A percentile compares a stretch with the other conserved stretches of the same genome.
Evolutionary conservation across 2,113 vertebrate species (phyloP).

Genomic region (Neoarius graeffei): DNA sequence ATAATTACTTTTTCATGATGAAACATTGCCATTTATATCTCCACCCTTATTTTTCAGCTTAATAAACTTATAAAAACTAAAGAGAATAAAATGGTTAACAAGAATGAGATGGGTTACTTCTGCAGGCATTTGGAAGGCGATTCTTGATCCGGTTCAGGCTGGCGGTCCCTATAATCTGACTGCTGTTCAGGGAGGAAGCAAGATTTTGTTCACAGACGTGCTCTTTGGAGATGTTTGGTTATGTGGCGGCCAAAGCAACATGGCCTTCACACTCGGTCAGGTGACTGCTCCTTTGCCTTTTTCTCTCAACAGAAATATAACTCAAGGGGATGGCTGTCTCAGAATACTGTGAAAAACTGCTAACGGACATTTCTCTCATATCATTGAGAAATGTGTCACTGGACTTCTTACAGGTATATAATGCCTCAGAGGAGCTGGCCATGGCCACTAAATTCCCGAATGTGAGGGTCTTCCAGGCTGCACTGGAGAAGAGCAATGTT

Average conservation of each 20-base stretch:
- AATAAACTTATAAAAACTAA: neutral
- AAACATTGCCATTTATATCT: neutral
- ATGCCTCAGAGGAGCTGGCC: constrained; percentile 76
- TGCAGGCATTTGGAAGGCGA: constrained; percentile 73
- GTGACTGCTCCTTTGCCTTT: constrained; percentile 61
- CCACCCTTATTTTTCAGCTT: neutral
- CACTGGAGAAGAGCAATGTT: constrained; percentile 50
- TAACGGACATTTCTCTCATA: too few relatives aligned
- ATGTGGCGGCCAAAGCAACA: constrained; percentile 94
- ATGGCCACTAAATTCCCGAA: constrained; percentile 69
- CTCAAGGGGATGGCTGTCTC: neutral
- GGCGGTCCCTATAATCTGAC: constrained; percentile 82
- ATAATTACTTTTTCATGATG: neutral
- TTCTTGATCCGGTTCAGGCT: constrained; percentile 75
- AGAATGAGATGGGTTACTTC: neutral
- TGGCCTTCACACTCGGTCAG: constrained; percentile 80
- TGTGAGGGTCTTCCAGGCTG: constrained; percentile 77
- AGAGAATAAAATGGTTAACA: neutral
- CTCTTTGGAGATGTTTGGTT: constrained; percentile 92
- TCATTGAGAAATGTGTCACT: neutral
- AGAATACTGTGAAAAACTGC: too few relatives aligned
- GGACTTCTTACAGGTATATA: constrained; percentile 74
- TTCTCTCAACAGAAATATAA: neutral
- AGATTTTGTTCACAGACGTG: constrained; percentile 72
- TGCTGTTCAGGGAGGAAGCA: constrained; percentile 55